Conservation (phyloP, 2,113 vertebrate species). For the Cyanocitta stelleri region DNA sequence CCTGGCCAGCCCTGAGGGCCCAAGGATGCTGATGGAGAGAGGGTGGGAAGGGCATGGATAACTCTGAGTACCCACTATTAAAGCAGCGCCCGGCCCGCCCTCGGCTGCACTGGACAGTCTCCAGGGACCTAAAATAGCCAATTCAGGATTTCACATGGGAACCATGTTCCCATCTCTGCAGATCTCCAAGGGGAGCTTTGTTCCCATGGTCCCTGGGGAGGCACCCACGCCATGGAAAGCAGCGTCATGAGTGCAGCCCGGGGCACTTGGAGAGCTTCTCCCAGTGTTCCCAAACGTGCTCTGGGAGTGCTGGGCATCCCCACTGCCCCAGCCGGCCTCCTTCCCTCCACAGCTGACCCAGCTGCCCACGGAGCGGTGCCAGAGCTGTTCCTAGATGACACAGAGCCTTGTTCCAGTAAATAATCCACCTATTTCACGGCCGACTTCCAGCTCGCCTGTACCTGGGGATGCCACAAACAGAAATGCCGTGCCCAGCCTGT, state of each 20-base stretch:
- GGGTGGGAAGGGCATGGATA: background rate
- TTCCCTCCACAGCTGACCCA: background rate
- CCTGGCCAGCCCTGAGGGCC: background rate
- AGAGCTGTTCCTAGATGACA: background rate
- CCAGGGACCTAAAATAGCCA: conserved; percentile 36
- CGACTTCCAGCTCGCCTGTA: fast-evolving
- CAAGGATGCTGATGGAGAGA: background rate
- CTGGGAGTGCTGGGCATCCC: background rate
- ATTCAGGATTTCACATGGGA: conserved; percentile 21
- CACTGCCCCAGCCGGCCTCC: fast-evolving
- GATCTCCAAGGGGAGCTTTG: conserved; percentile 21
- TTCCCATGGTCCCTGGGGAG: fast-evolving
- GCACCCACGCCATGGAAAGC: background rate
- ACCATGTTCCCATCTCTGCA: background rate
- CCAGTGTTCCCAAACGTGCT: background rate
- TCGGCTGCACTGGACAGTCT: background rate
- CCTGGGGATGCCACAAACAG: background rate
- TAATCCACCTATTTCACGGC: background rate
- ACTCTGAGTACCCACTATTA: background rate
- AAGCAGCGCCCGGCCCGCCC: background rate
- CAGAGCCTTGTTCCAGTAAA: background rate
- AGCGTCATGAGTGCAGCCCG: background rate
- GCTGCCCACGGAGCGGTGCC: background rate
- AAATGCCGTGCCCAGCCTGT: fast-evolving
- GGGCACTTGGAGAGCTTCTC: background rate